These are phyloP conservation scores for Phrynocephalus versicolor DNA, from an alignment of 2,113 vertebrate genomes.

Conservation along the genomic window DNA sequence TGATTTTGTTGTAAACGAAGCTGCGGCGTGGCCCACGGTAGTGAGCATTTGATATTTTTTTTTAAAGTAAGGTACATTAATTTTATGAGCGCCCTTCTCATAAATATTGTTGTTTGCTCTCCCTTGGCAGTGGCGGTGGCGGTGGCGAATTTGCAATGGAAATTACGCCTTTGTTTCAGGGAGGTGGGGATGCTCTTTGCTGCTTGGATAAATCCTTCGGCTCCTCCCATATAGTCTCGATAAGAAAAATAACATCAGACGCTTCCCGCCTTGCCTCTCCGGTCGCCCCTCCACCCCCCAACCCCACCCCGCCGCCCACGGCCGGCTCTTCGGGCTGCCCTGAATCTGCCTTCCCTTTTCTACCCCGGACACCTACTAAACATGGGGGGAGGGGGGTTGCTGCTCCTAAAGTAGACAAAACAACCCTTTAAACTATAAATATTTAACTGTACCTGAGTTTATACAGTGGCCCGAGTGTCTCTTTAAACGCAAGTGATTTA, in stretches of 20 bases:
- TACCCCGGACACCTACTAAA: constrained; percentile 24
- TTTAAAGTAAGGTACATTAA: constrained; percentile 25
- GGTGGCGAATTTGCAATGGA: constrained; percentile 42
- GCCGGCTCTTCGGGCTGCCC: neutral
- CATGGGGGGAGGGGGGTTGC: neutral
- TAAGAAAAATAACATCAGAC: constrained; percentile 43
- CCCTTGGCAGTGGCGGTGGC: neutral
- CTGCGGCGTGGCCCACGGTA: constrained; percentile 38
- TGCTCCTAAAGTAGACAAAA: constrained; percentile 32
- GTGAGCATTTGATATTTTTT: constrained; percentile 52
- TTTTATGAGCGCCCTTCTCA: constrained; percentile 40
- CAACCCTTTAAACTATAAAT: constrained; percentile 25
- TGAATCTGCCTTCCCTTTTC: neutral
- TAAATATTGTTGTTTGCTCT: constrained; percentile 59
- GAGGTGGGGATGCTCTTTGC: constrained; percentile 41
- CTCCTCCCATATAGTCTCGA: constrained; percentile 19
- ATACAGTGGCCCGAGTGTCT: constrained; percentile 15
- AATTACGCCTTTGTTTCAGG: constrained; percentile 59
- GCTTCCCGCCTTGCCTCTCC: neutral
- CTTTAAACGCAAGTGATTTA: neutral
- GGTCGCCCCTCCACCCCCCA: neutral
- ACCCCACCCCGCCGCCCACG: too few species aligned
- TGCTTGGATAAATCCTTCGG: constrained; percentile 44
- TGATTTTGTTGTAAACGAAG: constrained; percentile 48
- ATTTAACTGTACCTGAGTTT: constrained; percentile 18